Base-by-base conservation (phyloP, 1,140 invertebrate genomes). In the Hetaerina americana region DNA sequence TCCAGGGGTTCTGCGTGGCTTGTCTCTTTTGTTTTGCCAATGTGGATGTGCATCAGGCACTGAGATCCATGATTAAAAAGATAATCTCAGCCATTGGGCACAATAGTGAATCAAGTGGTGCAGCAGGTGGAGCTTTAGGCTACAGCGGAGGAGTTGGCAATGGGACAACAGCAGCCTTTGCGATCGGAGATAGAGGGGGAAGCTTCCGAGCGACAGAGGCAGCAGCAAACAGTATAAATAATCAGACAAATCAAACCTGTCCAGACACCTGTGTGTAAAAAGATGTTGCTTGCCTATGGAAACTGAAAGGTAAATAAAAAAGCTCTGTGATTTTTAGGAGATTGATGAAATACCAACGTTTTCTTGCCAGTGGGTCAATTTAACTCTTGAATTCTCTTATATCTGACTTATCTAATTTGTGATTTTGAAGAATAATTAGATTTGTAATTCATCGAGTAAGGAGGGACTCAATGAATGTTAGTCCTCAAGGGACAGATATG, bases 11-110 rank as follows among this genome's bases (percentile, higher is more conserved):
- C 49, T 81, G 82, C 68, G 86, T 87, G 10, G 78, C 85, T 15
- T 76, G 87, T 5, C 79, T 87, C n/a, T 86, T 87, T 75, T 87
- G 86, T 75, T 87, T 86, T 78, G 83, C 84, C 77, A 87, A 87
- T 75, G 82, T 83, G 72, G 84, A 86, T 78, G 86, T 87, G 77
- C 77, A 73, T 40, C 27, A 27, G 10, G 73, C 73, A 1, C 18
- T 74, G 27, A 15, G 72, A 25, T 66, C 73, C 10, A 66, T 26
- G 67, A 28, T 68, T 12, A 57, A 57, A n/a, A 57, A 57, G 40
- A 57, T 57, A 18, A n/a, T 57, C 3, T 18, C 15, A 12, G 22
- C 40, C 3, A 12, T 57, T 18, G 40, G 40, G 22, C 40, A n/a
- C 3, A 57, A 57, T n/a, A 57, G 40, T 57, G 22, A 57, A 12